Percentiles rank a stretch among this genome's conserved stretches.
Conservation (phyloP, 2,113 vertebrate species). For the Pomatorhinus ruficollis region DNA sequence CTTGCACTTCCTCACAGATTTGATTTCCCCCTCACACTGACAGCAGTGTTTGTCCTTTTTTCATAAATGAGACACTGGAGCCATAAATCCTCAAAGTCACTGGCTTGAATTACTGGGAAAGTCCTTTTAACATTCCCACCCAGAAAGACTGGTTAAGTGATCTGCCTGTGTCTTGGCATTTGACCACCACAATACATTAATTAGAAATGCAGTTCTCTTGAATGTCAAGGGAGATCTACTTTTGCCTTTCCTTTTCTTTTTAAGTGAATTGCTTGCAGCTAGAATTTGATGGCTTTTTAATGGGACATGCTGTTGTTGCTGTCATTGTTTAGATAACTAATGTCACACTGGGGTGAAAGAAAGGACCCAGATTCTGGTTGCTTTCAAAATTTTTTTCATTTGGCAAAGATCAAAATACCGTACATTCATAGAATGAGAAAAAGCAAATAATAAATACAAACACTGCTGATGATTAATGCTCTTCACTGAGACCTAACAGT, state of each 20-base stretch:
- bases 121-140: neutral
- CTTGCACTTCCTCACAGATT: neutral
- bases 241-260: neutral
- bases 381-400: neutral
- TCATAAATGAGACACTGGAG: neutral
- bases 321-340: neutral
- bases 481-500: neutral
- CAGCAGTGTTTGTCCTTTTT: neutral
- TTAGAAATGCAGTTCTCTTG: neutral
- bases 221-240: neutral
- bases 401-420: neutral
- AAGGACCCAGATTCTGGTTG: neutral
- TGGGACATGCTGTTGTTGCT: neutral
- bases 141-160: neutral
- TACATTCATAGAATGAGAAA: neutral
- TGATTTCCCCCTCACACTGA: neutral
- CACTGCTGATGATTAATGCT: neutral
- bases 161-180: neutral
- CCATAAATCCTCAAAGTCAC: neutral
- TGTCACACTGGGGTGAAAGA: neutral
- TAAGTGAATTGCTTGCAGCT: neutral
- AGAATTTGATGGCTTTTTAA: neutral
- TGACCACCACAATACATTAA: neutral
- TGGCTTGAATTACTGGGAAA: neutral
- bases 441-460: neutral